Percentiles rank a stretch among this genome's conserved stretches.
Evolutionary conservation across 2,888 invertebrate genomes (phyloP).

Genomic region (Anarsia innoxiella): DNA sequence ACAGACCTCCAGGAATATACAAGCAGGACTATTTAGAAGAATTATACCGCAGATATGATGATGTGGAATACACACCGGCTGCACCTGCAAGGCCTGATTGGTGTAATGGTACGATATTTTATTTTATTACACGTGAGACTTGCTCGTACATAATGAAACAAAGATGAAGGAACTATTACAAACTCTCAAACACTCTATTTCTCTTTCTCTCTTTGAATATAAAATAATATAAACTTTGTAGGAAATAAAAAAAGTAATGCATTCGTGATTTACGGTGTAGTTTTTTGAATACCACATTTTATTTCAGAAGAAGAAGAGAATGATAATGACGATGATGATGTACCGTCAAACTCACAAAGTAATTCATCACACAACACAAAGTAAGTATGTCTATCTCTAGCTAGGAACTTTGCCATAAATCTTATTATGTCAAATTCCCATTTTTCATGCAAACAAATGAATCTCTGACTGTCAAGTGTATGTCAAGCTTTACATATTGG

Average conservation of each 20-base stretch:
- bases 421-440: background rate
- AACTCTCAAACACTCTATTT: too few relatives aligned
- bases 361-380: constrained; percentile 24
- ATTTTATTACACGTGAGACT: too few relatives aligned
- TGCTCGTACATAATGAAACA: too few relatives aligned
- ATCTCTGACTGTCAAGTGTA: too few relatives aligned
- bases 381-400: constrained; percentile 24
- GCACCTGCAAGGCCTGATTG: constrained; percentile 90
- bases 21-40: constrained; percentile 96
- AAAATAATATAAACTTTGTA: too few relatives aligned
- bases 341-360: constrained; percentile 39
- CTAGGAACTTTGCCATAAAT: background rate
- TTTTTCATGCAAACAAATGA: background rate
- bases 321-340: constrained; percentile 37
- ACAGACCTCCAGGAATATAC: constrained; percentile 97
- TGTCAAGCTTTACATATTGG: too few relatives aligned
- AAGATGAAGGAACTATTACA: too few relatives aligned
- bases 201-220: too few relatives aligned
- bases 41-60: constrained; percentile 87
- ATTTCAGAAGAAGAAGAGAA: constrained; percentile 44
- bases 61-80: constrained; percentile 78
- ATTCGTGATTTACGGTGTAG: too few relatives aligned
- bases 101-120: constrained; percentile 87
- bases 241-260: too few relatives aligned
- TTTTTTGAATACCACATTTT: too few relatives aligned